A percentile compares a stretch with the other conserved stretches of the same genome.
phyloP scores from a whole-genome alignment of 2,797 vertebrate species.

The Petrocephalus sullivani region DNA sequence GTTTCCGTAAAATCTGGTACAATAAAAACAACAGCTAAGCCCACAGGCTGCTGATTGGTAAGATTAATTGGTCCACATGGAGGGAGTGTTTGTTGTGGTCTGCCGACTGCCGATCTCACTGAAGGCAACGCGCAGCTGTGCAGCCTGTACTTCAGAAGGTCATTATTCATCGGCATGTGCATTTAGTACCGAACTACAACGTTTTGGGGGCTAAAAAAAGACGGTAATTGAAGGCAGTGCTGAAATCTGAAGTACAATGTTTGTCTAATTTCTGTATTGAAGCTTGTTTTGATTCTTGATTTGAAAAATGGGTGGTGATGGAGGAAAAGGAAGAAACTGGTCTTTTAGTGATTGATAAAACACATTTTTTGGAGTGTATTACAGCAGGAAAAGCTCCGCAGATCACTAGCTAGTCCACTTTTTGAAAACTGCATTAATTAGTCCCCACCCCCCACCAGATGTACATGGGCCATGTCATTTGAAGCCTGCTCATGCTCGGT shows the following conservation, averaged over 20 bases:
- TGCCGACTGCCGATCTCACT: constrained; percentile 24
- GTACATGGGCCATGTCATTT: constrained; percentile 45
- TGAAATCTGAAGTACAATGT: constrained; percentile 22
- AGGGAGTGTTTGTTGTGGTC: constrained; percentile 53
- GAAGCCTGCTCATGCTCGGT: constrained; percentile 56
- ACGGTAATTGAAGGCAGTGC: constrained; percentile 36
- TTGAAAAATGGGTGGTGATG: constrained; percentile 28
- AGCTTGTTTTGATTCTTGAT: constrained; percentile 14
- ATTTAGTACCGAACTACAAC: background rate
- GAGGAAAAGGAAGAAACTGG: constrained; percentile 23
- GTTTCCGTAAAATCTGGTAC: constrained; percentile 59
- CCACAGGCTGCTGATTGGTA: constrained; percentile 61
- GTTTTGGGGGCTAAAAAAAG: background rate
- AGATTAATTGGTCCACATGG: constrained; percentile 70
- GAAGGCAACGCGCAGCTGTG: constrained; percentile 17
- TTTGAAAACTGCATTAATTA: constrained; percentile 9
- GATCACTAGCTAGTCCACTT: constrained; percentile 6
- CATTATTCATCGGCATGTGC: constrained; percentile 29
- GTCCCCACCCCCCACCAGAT: constrained; percentile 15
- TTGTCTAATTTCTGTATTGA: constrained; percentile 24
- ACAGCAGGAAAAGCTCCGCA: background rate
- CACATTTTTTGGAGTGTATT: background rate
- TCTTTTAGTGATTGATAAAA: constrained; percentile 15
- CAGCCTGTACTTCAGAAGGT: constrained; percentile 34
- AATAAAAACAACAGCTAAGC: constrained; percentile 66